These are phyloP conservation scores for Macrobrachium rosenbergii DNA, from an alignment of 1,140 invertebrate genomes.

Conservation along the genomic window DNA sequence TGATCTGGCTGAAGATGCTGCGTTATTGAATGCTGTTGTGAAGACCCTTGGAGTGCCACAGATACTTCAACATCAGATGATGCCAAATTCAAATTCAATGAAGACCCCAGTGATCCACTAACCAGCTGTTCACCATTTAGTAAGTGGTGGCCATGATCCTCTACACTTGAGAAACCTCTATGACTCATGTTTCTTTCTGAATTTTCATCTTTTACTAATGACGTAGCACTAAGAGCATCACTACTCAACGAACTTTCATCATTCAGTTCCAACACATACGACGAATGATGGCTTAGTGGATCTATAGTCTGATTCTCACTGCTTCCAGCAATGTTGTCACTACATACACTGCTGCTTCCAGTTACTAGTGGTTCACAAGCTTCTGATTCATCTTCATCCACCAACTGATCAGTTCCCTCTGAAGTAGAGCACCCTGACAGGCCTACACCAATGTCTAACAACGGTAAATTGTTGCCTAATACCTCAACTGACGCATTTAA, in stretches of 20 bases:
- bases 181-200: conserved; percentile 5
- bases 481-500: conserved; percentile 28
- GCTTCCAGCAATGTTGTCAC: conserved; percentile 19
- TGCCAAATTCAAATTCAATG: conserved; percentile 21
- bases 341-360: conserved; percentile 1
- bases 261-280: conserved; percentile 37
- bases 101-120: conserved; percentile 1
- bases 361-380: neutral
- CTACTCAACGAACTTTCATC: conserved; percentile 47
- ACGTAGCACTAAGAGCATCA: conserved; percentile 38
- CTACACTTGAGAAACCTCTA: neutral
- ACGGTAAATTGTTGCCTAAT: conserved; percentile 40
- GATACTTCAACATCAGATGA: conserved; percentile 35
- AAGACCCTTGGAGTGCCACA: conserved; percentile 26
- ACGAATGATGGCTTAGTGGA: conserved; percentile 18
- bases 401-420: conserved; percentile 4
- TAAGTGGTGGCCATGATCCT: conserved; percentile 7
- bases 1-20: conserved; percentile 33
- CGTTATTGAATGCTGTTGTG: conserved; percentile 20
- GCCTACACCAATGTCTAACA: conserved; percentile 34
- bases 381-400: neutral
- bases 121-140: neutral
- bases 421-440: conserved; percentile 37
- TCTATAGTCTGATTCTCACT: conserved; percentile 24
- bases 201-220: conserved; percentile 28